Percentiles rank a stretch among this genome's conserved stretches.
Evolutionary conservation across 2,113 vertebrate genomes (phyloP).

Genomic region (Symphodus melops): DNA sequence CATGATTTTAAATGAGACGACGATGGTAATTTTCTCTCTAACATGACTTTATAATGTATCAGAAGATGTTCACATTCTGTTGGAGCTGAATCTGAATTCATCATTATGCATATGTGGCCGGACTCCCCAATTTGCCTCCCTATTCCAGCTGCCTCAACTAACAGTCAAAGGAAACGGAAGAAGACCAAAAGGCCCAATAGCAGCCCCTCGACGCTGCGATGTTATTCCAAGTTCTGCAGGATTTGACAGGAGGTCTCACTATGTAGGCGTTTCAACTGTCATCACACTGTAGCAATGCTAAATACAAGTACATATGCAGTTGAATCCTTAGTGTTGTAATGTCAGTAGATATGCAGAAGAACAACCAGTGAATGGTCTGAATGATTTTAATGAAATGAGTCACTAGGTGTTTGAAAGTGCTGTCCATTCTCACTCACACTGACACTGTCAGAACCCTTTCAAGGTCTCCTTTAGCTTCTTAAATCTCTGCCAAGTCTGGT

Average conservation of each 20-base stretch:
- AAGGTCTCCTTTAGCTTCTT: too few relatives aligned
- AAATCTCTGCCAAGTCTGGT: too few relatives aligned
- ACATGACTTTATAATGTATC: slow-evolving; percentile 23
- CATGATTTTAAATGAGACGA: slow-evolving; percentile 17
- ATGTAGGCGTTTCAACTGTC: too few relatives aligned
- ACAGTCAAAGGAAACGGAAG: neutral
- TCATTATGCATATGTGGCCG: neutral
- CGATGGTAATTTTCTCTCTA: slow-evolving; percentile 29
- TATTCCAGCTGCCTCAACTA: neutral
- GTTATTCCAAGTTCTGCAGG: neutral
- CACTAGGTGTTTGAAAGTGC: too few relatives aligned
- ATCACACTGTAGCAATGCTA: too few relatives aligned
- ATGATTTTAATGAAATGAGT: too few relatives aligned
- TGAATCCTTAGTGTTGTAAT: too few relatives aligned
- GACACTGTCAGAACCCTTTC: too few relatives aligned
- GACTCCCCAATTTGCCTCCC: neutral
- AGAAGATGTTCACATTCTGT: slow-evolving; percentile 25
- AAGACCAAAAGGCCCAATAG: neutral
- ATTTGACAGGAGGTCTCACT: neutral
- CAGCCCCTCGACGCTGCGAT: neutral
- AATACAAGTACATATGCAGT: too few relatives aligned
- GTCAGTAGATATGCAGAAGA: too few relatives aligned
- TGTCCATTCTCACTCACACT: too few relatives aligned
- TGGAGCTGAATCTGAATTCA: neutral
- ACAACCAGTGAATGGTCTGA: too few relatives aligned